Base-by-base conservation (phyloP, 2,797 vertebrate genomes). In the Lacerta viridis region DNA sequence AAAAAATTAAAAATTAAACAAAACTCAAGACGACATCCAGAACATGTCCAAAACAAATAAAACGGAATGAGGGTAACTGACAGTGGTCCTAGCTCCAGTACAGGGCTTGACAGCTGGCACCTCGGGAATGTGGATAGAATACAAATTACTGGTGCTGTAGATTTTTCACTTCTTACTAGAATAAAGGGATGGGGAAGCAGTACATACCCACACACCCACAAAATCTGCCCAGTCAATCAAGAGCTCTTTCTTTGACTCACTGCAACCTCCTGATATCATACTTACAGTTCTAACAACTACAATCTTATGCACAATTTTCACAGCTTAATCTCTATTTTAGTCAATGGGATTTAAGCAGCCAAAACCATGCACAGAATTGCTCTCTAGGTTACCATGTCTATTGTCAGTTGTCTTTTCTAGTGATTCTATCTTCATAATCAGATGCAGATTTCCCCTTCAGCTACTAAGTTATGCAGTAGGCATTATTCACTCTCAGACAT, bases 1-100 rank as follows among this genome's bases (percentile, higher is more conserved):
- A 93, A 89, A 87, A 84, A 87, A 95, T 95, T 91, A 96, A 97
- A 95, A 93, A 95, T 93, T 95, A 95, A 74, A 96, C 92, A 78
- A 91, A 95, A 95, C 87, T 88, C 7, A 3, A 95, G 87, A 89
- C 86, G 92, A 95, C 91, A 93, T 87, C 80, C 89, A 83, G 18
- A 95, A 90, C 77, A 66, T 88, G 82, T 94, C 90, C 93, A 90
- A 74, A 87, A 77, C 92, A 92, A 90, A 94, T 7, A 64, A 27
- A 23, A 41, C 29, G 5, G 71, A 64, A 41, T 86, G 74, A 81
- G 75, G 90, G 83, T 90, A 92, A 78, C 83, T 93, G 87, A 93
- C 94, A 92, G 87, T 75, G 89, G 90, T 90, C 87, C 61, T 4
- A 39, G 8, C 69, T 93, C 90, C 80, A 78, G 86, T 91, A 92